Evolutionary conservation across 1,140 invertebrate genomes (phyloP).

Genomic region (Melanaphis sacchari): DNA sequence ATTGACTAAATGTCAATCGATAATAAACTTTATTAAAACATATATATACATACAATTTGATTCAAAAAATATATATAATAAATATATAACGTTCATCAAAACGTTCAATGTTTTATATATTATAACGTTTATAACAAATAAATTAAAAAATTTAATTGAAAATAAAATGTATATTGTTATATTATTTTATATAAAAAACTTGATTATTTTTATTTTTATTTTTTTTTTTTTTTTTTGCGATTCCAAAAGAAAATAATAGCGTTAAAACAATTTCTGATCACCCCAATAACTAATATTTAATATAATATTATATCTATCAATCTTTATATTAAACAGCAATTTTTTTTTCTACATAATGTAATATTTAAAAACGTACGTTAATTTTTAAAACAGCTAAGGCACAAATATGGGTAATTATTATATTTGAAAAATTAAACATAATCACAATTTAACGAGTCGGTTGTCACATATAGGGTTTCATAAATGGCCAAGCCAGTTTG

Average conservation of each 20-base stretch:
- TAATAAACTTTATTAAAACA: not conserved
- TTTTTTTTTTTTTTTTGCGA: not conserved
- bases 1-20: not conserved
- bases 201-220: not conserved
- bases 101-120: not conserved
- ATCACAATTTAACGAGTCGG: not conserved
- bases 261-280: not conserved
- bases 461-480: not conserved
- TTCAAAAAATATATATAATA: not conserved
- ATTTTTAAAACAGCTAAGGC: not conserved
- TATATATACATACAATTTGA: not conserved
- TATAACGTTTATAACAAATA: not conserved
- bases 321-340: not conserved
- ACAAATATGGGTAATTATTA: not conserved
- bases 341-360: not conserved
- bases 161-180: not conserved
- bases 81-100: not conserved
- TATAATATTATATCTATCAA: not conserved
- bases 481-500: not conserved
- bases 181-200: not conserved
- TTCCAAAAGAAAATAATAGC: not conserved
- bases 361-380: not conserved
- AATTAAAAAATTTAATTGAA: not conserved
- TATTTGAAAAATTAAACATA: not conserved
- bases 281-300: not conserved